Base-by-base conservation (phyloP, 2,888 invertebrate species). In the Cantharis rufa region DNA sequence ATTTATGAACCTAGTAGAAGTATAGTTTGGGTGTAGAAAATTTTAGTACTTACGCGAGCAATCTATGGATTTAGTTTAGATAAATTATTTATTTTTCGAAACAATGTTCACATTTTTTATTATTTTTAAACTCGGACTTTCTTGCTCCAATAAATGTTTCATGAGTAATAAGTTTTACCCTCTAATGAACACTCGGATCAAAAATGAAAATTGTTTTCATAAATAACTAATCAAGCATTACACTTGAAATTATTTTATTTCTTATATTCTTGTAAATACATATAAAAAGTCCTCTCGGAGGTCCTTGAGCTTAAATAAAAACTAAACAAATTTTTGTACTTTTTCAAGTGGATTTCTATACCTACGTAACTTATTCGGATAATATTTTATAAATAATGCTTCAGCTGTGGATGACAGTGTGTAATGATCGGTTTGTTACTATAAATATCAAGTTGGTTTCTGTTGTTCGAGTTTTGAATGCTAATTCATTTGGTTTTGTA, bases 1-100 rank as follows among this genome's bases (percentile, higher is more conserved):
- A 77, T 77, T 77, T 77, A 77, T 77, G 71, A 74, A 74, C 68
- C 70, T 28, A 68, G 28, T 72, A 68, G 71, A 77, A 77, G 69
- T 70, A 74, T 74, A 71, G 73, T 77, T 77, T 76, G 69, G 69
- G 28, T 68, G 48, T 62, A 69, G 74, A 74, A 70, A 74, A 69
- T 69, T 74, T 69, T 75, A 75, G 66, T 66, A 66, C 62, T 16
- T 63, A 48, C 48, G 48, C 48, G 15, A 16, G 68, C 71, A 75
- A 75, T 75, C 66, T 66, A 66, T 66, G 64, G 64, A 66, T 66
- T 48, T 66, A 66, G n/a, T 66, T 18, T 66, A 66, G 64, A 66
- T 66, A 66, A 66, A 66, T 66, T 48, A 48, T 48, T 48, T 48
- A 48, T 48, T n/a, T 48, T 48, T n/a, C n/a, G 48, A 48, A 48